Percentiles rank a stretch among this genome's conserved stretches.
Conservation (phyloP, 2,888 invertebrate species). For the Drosophila parthenogenetica region DNA sequence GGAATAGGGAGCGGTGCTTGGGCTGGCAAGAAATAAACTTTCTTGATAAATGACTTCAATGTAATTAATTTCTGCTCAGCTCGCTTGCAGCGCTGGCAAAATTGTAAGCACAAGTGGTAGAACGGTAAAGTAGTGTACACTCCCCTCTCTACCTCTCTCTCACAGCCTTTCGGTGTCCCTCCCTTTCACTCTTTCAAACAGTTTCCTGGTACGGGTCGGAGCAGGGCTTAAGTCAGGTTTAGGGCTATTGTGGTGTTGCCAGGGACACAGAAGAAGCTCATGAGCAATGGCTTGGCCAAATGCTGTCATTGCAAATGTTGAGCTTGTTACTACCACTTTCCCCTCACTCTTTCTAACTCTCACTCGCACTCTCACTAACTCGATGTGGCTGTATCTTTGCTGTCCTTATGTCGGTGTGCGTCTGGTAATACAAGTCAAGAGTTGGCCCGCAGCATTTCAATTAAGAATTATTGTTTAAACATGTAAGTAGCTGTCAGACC, state of each 20-base stretch:
- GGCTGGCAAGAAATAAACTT: constrained; percentile 76
- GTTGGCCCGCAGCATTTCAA: constrained; percentile 71
- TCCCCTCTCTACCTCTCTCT: background rate
- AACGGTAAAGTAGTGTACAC: constrained; percentile 14
- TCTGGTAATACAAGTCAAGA: constrained; percentile 51
- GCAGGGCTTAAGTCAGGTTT: constrained; percentile 7
- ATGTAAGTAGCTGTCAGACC: constrained; percentile 40
- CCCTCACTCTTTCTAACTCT: constrained; percentile 4
- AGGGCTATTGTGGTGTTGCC: constrained; percentile 29
- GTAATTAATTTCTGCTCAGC: constrained; percentile 79
- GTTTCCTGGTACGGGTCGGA: constrained; percentile 4
- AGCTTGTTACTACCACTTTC: constrained; percentile 31
- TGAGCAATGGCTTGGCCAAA: constrained; percentile 67
- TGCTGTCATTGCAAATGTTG: constrained; percentile 77
- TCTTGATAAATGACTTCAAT: constrained; percentile 82
- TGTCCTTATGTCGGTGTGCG: constrained; percentile 16
- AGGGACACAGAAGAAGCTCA: constrained; percentile 45
- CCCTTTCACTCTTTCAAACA: background rate
- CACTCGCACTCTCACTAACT: background rate
- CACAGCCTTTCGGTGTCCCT: background rate
- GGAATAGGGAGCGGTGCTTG: background rate
- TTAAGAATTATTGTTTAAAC: constrained; percentile 77
- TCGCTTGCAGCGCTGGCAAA: constrained; percentile 69
- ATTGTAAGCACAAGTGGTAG: constrained; percentile 52
- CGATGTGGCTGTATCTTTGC: background rate